Base-by-base conservation (phyloP, 1,140 invertebrate species). In the Drosophila fuyamai region DNA sequence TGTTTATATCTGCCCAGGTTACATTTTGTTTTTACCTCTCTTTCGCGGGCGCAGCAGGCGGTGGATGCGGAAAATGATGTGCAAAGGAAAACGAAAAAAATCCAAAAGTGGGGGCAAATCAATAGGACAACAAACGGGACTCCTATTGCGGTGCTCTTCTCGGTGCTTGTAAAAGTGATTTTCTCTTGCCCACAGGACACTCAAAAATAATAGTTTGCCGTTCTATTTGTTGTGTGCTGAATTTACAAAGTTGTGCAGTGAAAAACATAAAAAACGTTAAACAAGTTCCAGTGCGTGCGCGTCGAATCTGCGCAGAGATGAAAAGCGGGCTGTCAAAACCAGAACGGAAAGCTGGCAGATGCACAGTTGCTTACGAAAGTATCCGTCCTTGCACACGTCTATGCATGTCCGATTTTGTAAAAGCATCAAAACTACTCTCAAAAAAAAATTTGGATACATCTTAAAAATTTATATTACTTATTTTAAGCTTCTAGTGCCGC, bases 231-330 rank as follows among this genome's bases (percentile, higher is more conserved):
- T 41, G 43, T 76, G 70, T 73, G 68, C 70, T 73, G 56, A 76
- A 59, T 76, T 76, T 55, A 76, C 41, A 67, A 67, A 54, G 35
- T 57, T 54, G 73, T 76, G 73, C 73, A 76, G 73, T 67, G 73
- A 76, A 76, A 76, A 76, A 76, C 73, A 76, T 76, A 76, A 67
- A 66, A 76, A 76, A 76, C 72, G 72, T 76, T 76, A 67, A 76
- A 76, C 73, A 76, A 76, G 54, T 41, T 43, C 55, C 55, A 59
- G 73, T 59, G 73, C 68, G 71, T 73, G 48, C 47, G 73, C 73
- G 72, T 47, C 18, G 35, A 47, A 55, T 73, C 56, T 73, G 68
- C 70, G 70, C 68, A 73, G 56, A 43, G 60, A 66, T 66, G 60
- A 35, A 50, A 68, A 66, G 61, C 61, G 65, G 61, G 38, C 65